Percentiles rank a stretch among this genome's conserved stretches.
phyloP scores from a whole-genome alignment of 1,140 invertebrate genomes.

The Saccostrea cuccullata region DNA sequence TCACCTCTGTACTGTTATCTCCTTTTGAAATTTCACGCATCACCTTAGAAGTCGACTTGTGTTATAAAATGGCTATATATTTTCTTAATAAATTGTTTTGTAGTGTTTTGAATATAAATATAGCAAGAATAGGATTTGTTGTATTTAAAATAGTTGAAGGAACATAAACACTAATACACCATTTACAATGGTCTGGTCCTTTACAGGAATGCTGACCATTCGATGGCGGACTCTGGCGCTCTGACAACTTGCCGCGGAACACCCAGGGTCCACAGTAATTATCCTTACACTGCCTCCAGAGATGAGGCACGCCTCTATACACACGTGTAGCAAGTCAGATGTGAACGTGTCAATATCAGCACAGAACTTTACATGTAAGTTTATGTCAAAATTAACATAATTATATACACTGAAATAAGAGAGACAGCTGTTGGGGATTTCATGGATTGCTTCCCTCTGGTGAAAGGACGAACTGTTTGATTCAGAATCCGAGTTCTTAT shows the following conservation, averaged over 20 bases:
- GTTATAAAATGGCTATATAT: no score
- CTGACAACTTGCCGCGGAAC: constrained; percentile 18
- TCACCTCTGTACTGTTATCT: no score
- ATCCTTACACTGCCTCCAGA: not conserved
- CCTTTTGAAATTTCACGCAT: no score
- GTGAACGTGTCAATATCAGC: not conserved
- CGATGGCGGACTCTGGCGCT: constrained; percentile 12
- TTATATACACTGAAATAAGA: not conserved
- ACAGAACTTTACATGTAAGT: not conserved
- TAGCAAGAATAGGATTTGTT: no score
- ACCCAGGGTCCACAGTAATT: not conserved
- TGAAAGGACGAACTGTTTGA: constrained; percentile 8
- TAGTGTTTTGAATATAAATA: no score
- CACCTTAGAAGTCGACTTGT: no score
- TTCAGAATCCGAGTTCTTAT: constrained; percentile 18
- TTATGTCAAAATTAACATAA: constrained; percentile 21
- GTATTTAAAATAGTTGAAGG: no score
- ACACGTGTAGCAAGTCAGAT: constrained; percentile 6
- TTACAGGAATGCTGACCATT: not conserved
- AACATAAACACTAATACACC: no score
- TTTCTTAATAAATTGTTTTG: no score
- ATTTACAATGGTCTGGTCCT: no score
- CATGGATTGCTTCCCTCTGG: constrained; percentile 6
- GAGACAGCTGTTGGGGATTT: constrained; percentile 4
- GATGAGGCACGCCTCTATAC: not conserved